Evolutionary conservation across 2,113 vertebrate genomes (phyloP), one percentile per base, ranked within the genome.

Genomic region (Bos indicus): DNA sequence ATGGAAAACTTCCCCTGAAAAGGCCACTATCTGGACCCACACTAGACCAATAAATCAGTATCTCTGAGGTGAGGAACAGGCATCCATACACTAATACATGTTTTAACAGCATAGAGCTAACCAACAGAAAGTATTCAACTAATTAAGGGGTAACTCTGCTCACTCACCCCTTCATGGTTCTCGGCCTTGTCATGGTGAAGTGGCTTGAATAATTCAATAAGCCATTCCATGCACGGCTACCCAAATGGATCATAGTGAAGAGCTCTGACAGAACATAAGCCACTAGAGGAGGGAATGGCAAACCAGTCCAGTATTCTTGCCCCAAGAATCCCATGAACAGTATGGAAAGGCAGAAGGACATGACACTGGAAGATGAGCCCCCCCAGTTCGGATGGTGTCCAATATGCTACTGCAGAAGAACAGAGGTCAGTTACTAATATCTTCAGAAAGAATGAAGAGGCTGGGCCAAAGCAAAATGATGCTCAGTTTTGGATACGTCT

Each of bases 351-450:
- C 23, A 77, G 12, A 77, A 74, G 12, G 23, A 77, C 21, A 43
- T 43, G 11, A 43, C 71, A 74, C 36, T 7, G 40, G 40, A 77
- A 77, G 71, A 77, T 26, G 23, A 43, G 71, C 3, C 71, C 23
- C 28, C 36, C 6, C 40, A 25, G 0, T 13, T 43, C 3, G 0
- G 40, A 26, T 40, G 12, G 21, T 77, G 36, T 74, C 19, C 67
- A 40, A 6, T 13, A 74, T 13, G 40, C 23, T 43, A 43, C 40
- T 43, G 40, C 36, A 43, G 23, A 77, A 77, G 71, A 26, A 15
- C 40, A 77, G 36, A 74, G 23, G 71, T 43, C 71, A 43, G 7
- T 77, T 77, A 43, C 71, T 77, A 7, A 43, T 1, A 77, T 25
- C 11, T 43, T 43, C 71, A 43, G 40, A 43, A 77, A 77, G 71